These are phyloP conservation scores for Pipistrellus kuhlii DNA, from an alignment of 2,797 vertebrate genomes.

Conservation along the genomic window DNA sequence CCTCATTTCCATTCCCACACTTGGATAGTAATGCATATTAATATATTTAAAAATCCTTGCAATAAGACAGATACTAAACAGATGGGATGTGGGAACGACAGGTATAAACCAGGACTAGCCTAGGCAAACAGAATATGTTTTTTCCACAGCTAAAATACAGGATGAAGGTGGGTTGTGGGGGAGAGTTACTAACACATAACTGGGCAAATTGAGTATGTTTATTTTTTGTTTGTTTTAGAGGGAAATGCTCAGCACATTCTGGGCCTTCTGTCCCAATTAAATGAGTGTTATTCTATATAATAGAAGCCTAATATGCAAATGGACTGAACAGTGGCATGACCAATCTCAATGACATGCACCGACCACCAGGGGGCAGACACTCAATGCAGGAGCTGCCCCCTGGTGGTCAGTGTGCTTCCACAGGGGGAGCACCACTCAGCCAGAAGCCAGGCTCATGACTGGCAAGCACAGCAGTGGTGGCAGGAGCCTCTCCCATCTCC, in stretches of 20 bases:
- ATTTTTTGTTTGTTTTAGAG: not conserved
- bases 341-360: no score
- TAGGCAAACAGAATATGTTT: not conserved
- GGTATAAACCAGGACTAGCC: not conserved
- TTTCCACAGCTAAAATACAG: not conserved
- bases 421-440: no score
- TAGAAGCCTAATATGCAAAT: no score
- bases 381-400: no score
- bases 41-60: not conserved
- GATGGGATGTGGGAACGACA: not conserved
- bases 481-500: no score
- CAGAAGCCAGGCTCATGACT: no score
- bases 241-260: not conserved
- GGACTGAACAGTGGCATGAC: rapidly evolving
- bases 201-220: not conserved
- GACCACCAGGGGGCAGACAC: no score
- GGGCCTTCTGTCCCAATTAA: not conserved
- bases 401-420: no score
- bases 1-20: slow-evolving; percentile 8
- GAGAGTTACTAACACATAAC: not conserved
- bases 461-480: no score
- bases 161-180: not conserved
- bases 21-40: not conserved
- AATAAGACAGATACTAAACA: not conserved
- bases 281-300: not conserved